These are phyloP conservation scores for Volucella inflata DNA, from an alignment of 2,888 invertebrate genomes.

Conservation along the genomic window DNA sequence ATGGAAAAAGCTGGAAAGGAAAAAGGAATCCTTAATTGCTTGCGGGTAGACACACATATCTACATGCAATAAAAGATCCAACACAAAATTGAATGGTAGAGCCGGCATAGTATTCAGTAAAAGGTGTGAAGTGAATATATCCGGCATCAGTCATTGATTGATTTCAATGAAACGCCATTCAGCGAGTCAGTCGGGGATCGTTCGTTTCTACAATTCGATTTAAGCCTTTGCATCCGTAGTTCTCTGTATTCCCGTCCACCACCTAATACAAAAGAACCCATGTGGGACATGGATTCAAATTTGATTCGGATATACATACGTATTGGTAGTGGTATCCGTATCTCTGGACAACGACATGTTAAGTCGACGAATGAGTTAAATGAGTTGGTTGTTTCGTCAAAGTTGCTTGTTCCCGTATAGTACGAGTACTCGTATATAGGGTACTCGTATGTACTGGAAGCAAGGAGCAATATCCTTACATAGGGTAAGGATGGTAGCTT, in stretches of 20 bases:
- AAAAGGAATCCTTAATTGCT: constrained; percentile 66
- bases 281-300: constrained; percentile 1
- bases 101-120: neutral
- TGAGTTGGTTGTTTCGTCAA: constrained; percentile 49
- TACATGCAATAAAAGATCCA: neutral
- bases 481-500: constrained; percentile 32
- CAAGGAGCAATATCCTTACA: too few species aligned
- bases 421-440: too few species aligned
- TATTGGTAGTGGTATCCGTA: constrained; percentile 1
- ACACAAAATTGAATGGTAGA: too few species aligned
- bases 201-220: constrained; percentile 69
- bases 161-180: constrained; percentile 54
- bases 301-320: too few species aligned
- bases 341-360: constrained; percentile 50
- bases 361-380: constrained; percentile 42
- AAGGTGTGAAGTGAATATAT: constrained; percentile 43
- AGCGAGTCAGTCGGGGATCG: constrained; percentile 30
- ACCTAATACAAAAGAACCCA: constrained; percentile 18
- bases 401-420: constrained; percentile 48
- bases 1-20: constrained; percentile 15
- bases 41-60: constrained; percentile 26
- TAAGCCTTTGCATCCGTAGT: constrained; percentile 29
- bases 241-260: neutral
- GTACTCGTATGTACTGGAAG: too few species aligned
- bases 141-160: constrained; percentile 67